Evolutionary conservation across 2,797 vertebrate genomes (phyloP).

Genomic region (Silurus lanzhouensis): DNA sequence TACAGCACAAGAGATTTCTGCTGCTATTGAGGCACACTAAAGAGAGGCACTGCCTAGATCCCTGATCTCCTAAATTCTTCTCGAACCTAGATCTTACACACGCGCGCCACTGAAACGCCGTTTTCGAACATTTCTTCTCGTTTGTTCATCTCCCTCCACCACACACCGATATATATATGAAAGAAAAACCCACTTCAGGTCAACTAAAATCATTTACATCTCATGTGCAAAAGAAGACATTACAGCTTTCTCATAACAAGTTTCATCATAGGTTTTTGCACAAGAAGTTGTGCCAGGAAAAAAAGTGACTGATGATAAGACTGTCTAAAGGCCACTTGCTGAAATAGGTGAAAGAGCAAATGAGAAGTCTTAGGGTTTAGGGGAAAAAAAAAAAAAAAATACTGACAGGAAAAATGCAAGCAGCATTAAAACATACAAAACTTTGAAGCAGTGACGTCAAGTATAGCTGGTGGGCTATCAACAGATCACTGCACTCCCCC

Average conservation of each 20-base stretch:
- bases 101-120: neutral
- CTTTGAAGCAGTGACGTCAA: constrained; percentile 53
- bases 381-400: neutral
- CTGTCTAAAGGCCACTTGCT: constrained; percentile 39
- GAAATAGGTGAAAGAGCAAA: constrained; percentile 26
- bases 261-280: constrained; percentile 22
- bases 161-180: neutral
- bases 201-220: constrained; percentile 9
- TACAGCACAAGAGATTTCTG: constrained; percentile 32
- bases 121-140: neutral
- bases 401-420: neutral
- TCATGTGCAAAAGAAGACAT: neutral
- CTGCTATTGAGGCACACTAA: constrained; percentile 53
- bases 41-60: constrained; percentile 47
- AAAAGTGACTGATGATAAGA: constrained; percentile 24
- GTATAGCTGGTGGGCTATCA: constrained; percentile 36
- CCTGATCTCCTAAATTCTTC: constrained; percentile 35
- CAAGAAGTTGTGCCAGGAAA: neutral
- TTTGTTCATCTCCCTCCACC: constrained; percentile 28
- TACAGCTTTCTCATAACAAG: neutral
- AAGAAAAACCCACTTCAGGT: constrained; percentile 55
- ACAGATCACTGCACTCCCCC: neutral
- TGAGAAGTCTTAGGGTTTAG: neutral
- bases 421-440: constrained; percentile 52
- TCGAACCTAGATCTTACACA: neutral